Conservation (phyloP, 2,888 invertebrate species). For the Halictus quadricinctus region DNA sequence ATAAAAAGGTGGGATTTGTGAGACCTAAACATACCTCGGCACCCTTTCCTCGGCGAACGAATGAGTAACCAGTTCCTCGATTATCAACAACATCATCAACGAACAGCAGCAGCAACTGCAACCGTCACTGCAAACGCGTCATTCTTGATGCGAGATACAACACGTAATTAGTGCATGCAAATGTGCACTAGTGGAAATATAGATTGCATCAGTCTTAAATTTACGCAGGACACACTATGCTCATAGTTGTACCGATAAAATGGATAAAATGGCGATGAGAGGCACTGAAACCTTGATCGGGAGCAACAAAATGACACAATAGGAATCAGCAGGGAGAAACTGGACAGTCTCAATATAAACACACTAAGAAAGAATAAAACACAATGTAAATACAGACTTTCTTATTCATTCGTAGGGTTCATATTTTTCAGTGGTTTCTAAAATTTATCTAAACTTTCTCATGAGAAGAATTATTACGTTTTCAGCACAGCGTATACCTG, state of each 20-base stretch:
- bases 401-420: not conserved
- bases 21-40: not conserved
- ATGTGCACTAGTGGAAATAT: conserved; percentile 15
- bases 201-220: conserved; percentile 2
- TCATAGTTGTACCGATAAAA: not conserved
- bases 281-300: not conserved
- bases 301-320: not conserved
- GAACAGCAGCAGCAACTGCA: conserved; percentile 20
- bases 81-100: conserved; percentile 13
- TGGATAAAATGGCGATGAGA: not conserved
- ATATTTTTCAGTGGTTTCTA: not conserved
- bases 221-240: not conserved
- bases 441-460: no score
- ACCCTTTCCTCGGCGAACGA: not conserved
- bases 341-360: not conserved
- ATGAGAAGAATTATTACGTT: no score
- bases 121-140: conserved; percentile 19
- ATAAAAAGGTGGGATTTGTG: not conserved
- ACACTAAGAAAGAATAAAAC: not conserved
- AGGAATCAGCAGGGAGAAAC: not conserved
- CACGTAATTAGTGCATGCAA: conserved; percentile 42
- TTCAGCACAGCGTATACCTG: no score
- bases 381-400: not conserved
- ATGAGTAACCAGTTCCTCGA: conserved; percentile 22
- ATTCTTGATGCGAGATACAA: conserved; percentile 36